Evolutionary conservation across 2,113 vertebrate species (phyloP).

Genomic region (Chloroceryle aenea): DNA sequence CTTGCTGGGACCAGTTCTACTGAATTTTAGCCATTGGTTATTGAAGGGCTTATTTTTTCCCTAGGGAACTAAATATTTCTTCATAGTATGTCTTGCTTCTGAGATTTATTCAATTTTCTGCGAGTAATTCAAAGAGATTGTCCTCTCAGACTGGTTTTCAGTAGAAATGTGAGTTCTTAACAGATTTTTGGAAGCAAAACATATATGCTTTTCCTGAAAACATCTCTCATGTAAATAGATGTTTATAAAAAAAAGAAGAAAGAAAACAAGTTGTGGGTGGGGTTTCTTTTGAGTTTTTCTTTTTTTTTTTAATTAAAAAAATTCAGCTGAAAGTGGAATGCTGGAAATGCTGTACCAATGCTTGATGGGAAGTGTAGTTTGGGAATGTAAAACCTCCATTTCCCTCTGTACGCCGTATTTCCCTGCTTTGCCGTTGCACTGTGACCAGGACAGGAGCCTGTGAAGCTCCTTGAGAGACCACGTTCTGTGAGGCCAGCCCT

Average conservation of each 20-base stretch:
- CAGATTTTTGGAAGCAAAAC: background rate
- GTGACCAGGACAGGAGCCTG: background rate
- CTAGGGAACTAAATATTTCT: background rate
- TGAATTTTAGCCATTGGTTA: background rate
- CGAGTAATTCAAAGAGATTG: background rate
- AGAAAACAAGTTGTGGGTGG: too few relatives aligned
- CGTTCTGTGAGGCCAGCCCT: rapidly evolving
- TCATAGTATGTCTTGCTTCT: background rate
- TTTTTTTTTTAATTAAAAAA: background rate
- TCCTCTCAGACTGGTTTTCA: background rate
- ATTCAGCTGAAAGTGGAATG: background rate
- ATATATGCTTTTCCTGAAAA: background rate
- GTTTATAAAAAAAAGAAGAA: background rate
- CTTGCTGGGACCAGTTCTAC: background rate
- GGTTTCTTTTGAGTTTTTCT: too few relatives aligned
- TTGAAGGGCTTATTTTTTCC: background rate
- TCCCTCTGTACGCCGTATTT: rapidly evolving
- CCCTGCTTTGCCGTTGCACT: background rate
- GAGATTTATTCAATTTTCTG: background rate
- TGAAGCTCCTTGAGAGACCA: background rate
- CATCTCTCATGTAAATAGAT: background rate
- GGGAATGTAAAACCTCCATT: background rate
- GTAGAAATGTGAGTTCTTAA: background rate
- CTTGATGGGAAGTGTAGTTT: background rate
- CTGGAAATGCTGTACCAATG: background rate